phyloP scores from a whole-genome alignment of 2,113 vertebrate species.

The Spermophilus dauricus region DNA sequence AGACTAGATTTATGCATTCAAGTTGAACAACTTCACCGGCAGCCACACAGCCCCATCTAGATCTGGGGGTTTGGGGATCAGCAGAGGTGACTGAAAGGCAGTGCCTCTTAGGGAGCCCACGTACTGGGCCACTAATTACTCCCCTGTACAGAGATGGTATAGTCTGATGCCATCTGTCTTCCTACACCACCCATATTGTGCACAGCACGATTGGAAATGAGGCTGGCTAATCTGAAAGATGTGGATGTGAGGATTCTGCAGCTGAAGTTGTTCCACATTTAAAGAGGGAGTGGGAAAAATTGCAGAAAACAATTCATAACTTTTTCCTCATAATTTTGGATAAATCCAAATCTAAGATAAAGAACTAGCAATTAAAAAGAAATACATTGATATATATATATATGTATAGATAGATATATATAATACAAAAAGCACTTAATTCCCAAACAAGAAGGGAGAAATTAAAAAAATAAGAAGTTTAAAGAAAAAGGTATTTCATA shows the following conservation, averaged over 20 bases:
- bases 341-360: slow-evolving; percentile 92
- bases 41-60: slow-evolving; percentile 85
- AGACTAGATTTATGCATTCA: slow-evolving; percentile 90
- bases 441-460: slow-evolving; percentile 87
- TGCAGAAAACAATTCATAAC: slow-evolving; percentile 91
- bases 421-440: slow-evolving; percentile 92
- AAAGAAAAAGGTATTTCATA: slow-evolving; percentile 91
- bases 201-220: neutral
- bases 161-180: neutral
- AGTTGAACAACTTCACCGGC: slow-evolving; percentile 93
- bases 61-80: neutral
- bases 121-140: neutral
- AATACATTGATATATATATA: slow-evolving; percentile 88
- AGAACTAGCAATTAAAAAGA: slow-evolving; percentile 92
- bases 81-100: neutral
- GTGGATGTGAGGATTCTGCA: slow-evolving; percentile 87
- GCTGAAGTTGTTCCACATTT: slow-evolving; percentile 94
- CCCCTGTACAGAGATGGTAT: neutral
- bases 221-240: slow-evolving; percentile 59
- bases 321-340: slow-evolving; percentile 88
- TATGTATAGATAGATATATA: slow-evolving; percentile 89
- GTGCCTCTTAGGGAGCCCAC: neutral
- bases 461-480: slow-evolving; percentile 77
- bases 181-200: neutral
- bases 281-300: slow-evolving; percentile 89